phyloP scores from a whole-genome alignment of 2,113 vertebrate species.

The Sebastes fasciatus region DNA sequence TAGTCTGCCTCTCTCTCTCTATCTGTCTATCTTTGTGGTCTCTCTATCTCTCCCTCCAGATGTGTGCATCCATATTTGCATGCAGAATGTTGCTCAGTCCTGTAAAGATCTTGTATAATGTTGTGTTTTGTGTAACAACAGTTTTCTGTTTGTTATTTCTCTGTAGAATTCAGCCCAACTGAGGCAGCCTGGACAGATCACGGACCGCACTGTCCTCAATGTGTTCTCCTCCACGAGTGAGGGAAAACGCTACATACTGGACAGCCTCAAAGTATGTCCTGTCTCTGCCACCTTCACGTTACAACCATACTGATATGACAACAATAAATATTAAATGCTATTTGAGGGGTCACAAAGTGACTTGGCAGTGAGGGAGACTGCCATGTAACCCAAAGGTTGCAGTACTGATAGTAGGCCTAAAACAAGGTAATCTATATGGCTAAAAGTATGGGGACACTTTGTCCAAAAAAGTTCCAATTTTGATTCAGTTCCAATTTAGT shows the following conservation, averaged over 20 bases:
- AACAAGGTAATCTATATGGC: neutral
- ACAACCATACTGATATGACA: neutral
- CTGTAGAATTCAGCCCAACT: conserved; percentile 78
- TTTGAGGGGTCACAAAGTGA: neutral
- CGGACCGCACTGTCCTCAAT: conserved; percentile 88
- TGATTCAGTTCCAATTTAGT: neutral
- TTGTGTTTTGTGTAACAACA: neutral
- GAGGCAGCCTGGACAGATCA: conserved; percentile 87
- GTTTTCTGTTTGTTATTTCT: conserved; percentile 22
- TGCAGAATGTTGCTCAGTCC: neutral
- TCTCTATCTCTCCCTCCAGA: neutral
- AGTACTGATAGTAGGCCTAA: neutral
- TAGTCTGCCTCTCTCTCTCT: neutral
- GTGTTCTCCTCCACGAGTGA: conserved; percentile 80
- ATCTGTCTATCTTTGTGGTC: neutral
- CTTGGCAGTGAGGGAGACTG: neutral
- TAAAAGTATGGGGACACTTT: neutral
- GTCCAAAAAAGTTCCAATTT: too few species aligned
- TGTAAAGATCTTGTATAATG: neutral
- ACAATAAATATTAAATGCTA: too few species aligned
- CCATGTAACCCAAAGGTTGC: neutral
- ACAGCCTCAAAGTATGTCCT: conserved; percentile 86
- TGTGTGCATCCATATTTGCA: neutral
- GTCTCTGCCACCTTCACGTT: neutral
- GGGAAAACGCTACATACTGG: conserved; percentile 85